Evolutionary conservation across 92 coral and sea anemone species (phyloP).

Genomic region (Porites divaricata): DNA sequence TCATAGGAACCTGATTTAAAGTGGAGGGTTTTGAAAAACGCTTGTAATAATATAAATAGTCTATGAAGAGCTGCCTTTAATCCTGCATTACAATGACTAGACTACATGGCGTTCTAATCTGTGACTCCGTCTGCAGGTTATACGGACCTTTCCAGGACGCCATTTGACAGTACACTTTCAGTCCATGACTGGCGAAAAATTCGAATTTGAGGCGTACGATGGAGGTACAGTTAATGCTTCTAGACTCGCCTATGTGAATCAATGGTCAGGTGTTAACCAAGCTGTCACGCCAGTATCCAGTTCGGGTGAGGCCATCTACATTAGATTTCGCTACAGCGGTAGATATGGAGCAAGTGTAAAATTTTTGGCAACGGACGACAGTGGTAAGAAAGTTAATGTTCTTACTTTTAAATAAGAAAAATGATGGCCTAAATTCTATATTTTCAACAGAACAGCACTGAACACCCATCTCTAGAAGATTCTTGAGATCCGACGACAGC

Average conservation of each 20-base stretch:
- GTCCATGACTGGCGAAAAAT: slow-evolving; percentile 37
- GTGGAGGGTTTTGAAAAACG: neutral
- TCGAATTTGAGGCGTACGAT: slow-evolving; percentile 46
- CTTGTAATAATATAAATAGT: neutral
- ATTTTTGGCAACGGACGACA: slow-evolving; percentile 20
- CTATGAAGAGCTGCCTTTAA: neutral
- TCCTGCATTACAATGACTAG: too few species aligned
- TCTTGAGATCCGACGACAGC: neutral
- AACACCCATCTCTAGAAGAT: neutral
- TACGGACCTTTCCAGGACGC: slow-evolving; percentile 26
- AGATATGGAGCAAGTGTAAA: slow-evolving; percentile 21
- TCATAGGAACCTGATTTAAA: neutral
- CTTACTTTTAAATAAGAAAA: neutral
- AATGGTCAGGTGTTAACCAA: slow-evolving; percentile 39
- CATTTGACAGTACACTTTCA: slow-evolving; percentile 48
- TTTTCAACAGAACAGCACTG: neutral
- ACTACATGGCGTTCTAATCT: too few species aligned
- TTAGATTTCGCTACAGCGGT: slow-evolving; percentile 48
- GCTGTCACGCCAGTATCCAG: slow-evolving; percentile 47
- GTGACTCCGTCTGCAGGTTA: slow-evolving; percentile 6
- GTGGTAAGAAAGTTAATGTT: slow-evolving; percentile 31
- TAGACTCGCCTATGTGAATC: slow-evolving; percentile 35
- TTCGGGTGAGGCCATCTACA: slow-evolving; percentile 51
- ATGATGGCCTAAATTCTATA: neutral
- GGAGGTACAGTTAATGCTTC: slow-evolving; percentile 56